Evolutionary conservation across 2,113 vertebrate genomes (phyloP).

Genomic region (Eulemur rufifrons): DNA sequence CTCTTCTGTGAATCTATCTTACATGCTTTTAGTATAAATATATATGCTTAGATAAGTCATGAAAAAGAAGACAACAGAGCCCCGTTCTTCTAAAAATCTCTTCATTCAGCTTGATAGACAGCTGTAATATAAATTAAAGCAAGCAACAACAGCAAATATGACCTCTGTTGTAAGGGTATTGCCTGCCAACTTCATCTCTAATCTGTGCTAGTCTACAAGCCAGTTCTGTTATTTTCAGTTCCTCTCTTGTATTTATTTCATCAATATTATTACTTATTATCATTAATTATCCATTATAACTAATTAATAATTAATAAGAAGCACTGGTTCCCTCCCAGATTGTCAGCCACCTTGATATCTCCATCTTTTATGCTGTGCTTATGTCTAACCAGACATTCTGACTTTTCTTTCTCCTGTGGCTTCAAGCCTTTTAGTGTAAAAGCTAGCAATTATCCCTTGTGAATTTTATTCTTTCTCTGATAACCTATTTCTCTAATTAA

Average conservation of each 20-base stretch:
- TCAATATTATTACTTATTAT: slow-evolving; percentile 51
- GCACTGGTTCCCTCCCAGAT: neutral
- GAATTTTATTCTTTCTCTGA: neutral
- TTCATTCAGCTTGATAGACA: neutral
- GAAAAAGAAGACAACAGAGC: neutral
- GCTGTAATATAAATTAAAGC: slow-evolving; percentile 13
- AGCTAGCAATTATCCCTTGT: neutral
- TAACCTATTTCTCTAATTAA: slow-evolving; percentile 13
- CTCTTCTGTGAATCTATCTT: neutral
- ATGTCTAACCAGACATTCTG: neutral
- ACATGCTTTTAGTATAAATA: neutral
- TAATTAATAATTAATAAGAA: slow-evolving; percentile 55
- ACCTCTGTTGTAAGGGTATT: neutral
- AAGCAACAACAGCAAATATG: neutral
- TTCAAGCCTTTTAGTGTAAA: neutral
- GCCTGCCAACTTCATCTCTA: neutral
- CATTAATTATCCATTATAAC: slow-evolving; percentile 56
- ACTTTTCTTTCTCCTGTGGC: neutral
- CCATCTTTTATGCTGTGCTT: slow-evolving; percentile 3
- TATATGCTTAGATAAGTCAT: neutral
- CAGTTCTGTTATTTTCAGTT: neutral
- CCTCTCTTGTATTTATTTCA: slow-evolving; percentile 40
- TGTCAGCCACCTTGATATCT: neutral
- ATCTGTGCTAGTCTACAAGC: neutral
- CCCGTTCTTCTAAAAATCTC: neutral